Conservation (phyloP, 2,113 vertebrate genomes). For the Anguilla japonica region DNA sequence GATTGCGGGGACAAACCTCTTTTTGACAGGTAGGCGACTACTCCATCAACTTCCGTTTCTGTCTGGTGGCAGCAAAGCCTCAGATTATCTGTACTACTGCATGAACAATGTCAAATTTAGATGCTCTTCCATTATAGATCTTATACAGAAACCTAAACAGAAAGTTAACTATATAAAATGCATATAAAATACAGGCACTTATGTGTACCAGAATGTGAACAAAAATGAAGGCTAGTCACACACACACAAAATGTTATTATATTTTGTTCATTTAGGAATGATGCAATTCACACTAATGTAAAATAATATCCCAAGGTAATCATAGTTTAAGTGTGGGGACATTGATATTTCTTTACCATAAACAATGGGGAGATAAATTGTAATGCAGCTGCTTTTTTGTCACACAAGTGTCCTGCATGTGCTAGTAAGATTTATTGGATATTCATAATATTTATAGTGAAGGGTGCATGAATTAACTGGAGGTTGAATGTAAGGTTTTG, state of each 20-base stretch:
- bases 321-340: not conserved
- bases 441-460: not conserved
- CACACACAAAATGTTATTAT: too few relatives aligned
- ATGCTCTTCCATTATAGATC: too few relatives aligned
- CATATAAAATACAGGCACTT: too few relatives aligned
- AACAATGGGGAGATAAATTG: too few relatives aligned
- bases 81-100: not conserved
- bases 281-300: too few relatives aligned
- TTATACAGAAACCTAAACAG: too few relatives aligned
- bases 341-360: not conserved
- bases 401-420: not conserved
- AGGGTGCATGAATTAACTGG: not conserved
- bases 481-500: not conserved
- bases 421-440: not conserved
- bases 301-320: too few relatives aligned
- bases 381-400: not conserved
- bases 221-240: too few relatives aligned
- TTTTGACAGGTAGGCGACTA: conserved; percentile 46
- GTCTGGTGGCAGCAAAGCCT: not conserved
- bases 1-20: conserved; percentile 91
- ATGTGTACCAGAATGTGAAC: too few relatives aligned
- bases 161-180: too few relatives aligned
- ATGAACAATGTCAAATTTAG: not conserved
- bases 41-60: not conserved
- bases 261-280: too few relatives aligned